Percentiles rank a stretch among this genome's conserved stretches.
Conservation (phyloP, 2,113 vertebrate species). For the Oxygymnocypris stewartii region DNA sequence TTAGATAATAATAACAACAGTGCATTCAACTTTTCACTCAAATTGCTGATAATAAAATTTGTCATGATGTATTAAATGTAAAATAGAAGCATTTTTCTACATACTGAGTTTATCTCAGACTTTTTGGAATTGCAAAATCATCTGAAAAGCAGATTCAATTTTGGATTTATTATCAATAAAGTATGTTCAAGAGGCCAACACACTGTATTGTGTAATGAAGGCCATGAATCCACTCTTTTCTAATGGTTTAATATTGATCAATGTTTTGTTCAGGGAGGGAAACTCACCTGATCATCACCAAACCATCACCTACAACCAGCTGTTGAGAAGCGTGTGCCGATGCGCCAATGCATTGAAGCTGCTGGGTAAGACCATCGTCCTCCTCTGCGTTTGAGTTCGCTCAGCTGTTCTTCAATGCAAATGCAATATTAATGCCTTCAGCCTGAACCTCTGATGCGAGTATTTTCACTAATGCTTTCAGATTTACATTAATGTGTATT, state of each 20-base stretch:
- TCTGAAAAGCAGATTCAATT: background rate
- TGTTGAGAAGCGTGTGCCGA: constrained; percentile 78
- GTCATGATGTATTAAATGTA: background rate
- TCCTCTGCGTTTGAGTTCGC: background rate
- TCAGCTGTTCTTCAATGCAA: background rate
- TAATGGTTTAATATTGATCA: background rate
- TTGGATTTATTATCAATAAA: background rate
- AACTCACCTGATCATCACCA: constrained; percentile 74
- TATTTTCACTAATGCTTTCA: background rate
- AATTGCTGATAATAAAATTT: background rate
- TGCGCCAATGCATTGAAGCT: constrained; percentile 77
- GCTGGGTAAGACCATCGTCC: constrained; percentile 69
- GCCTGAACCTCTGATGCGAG: background rate
- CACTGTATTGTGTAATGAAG: background rate
- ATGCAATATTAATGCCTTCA: background rate
- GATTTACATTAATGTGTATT: constrained; percentile 15
- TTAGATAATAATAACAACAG: background rate
- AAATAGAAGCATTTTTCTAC: background rate
- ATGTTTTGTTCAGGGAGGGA: constrained; percentile 73
- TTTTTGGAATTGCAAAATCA: background rate
- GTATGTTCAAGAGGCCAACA: background rate
- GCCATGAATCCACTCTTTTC: background rate
- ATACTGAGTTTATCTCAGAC: no score
- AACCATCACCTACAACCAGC: constrained; percentile 74
- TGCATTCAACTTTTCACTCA: background rate